Base-by-base conservation (phyloP, 2,113 vertebrate species). In the Scalopus aquaticus region DNA sequence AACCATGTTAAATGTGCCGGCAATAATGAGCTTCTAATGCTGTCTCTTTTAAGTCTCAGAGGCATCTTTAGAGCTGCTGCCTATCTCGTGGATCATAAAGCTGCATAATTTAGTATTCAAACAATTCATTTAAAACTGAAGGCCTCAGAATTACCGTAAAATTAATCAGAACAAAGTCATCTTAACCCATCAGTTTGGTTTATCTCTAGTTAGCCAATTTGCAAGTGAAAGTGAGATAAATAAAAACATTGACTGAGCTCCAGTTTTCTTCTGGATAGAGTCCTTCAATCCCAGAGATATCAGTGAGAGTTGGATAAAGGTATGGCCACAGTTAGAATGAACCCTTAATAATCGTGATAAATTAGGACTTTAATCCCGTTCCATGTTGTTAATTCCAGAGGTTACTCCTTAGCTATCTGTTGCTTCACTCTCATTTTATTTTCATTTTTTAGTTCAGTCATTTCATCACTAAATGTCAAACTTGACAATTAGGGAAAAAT, bases 71-170 rank as follows among this genome's bases (percentile, higher is more conserved):
- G 97, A 97, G 97, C 95, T 90, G 84, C 97, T 97, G 98, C 98
- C 98, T 98, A 98, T 98, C 98, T 98, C 97, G 93, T 98, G 98
- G 98, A 98, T 98, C 98, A 98, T 98, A 98, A 98, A 99, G 97
- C 98, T 98, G 98, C 98, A 98, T 98, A 98, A 98, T 98, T 98
- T 98, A 98, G 98, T 98, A 98, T 98, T 98, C 97, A 99, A 98
- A 98, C 98, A 98, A 98, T 98, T 98, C 98, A 98, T 98, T 98
- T 98, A 98, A 98, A 98, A 97, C 65, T 37, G 93, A 98, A 98
- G 97, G 97, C 96, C 96, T 98, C 92, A 30, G 95, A 98, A 98
- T 98, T 97, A 96, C 97, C 30, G 0, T 97, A 97, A 98, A 98
- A 98, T 98, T 98, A 98, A 98, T 98, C 98, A 98, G 97, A 92